Conservation (phyloP, 2,888 invertebrate genomes). For the Cremastinae sp. region DNA sequence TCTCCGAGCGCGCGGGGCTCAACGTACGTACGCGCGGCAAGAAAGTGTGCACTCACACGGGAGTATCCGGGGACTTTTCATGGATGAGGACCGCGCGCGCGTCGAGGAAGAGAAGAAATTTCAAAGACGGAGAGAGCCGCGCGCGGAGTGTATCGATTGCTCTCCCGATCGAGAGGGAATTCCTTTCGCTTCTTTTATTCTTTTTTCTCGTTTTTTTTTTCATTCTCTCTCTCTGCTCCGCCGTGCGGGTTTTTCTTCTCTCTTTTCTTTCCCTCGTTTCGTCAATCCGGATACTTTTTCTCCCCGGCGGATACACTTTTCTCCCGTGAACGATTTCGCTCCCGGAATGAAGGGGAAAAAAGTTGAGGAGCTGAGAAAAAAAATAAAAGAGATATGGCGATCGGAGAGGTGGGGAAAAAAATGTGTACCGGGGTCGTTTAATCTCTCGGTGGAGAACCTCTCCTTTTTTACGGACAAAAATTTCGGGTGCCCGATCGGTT, state of each 20-base stretch:
- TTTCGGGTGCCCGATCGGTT: constrained; percentile 50
- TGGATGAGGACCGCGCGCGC: no score
- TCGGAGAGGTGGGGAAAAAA: no score
- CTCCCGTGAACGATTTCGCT: not conserved
- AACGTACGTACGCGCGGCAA: constrained; percentile 61
- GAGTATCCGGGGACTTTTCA: constrained; percentile 36
- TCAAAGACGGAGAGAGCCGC: constrained; percentile 5
- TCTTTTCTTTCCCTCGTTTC: constrained; percentile 2
- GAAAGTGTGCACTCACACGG: constrained; percentile 52
- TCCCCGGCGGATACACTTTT: not conserved
- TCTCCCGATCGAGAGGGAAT: not conserved
- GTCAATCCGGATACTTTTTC: not conserved
- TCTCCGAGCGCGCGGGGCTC: constrained; percentile 71
- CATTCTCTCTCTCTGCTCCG: constrained; percentile 1
- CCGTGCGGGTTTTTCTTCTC: not conserved
- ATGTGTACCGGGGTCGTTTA: no score
- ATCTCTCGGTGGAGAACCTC: no score
- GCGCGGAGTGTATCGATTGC: no score
- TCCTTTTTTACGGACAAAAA: no score
- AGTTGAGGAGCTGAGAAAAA: no score
- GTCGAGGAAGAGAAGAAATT: no score
- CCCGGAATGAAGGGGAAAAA: no score
- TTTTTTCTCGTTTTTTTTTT: not conserved
- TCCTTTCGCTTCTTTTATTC: no score
- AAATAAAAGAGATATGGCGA: no score